Conservation (phyloP, 2,113 vertebrate genomes). For the Panurus biarmicus region DNA sequence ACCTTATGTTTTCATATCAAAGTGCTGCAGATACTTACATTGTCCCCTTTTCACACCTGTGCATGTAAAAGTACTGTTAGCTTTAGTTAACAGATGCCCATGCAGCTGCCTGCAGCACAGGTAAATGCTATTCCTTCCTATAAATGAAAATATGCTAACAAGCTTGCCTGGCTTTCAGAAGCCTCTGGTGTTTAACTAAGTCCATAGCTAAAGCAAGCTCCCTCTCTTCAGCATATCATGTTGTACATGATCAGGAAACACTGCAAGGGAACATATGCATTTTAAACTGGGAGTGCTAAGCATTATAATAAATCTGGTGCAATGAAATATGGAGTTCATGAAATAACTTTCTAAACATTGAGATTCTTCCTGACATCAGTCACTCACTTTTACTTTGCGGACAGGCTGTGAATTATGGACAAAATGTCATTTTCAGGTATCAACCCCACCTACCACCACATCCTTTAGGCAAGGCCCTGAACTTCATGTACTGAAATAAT, state of each 20-base stretch:
- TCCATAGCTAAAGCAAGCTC: neutral
- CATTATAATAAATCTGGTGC: neutral
- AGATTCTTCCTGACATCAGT: neutral
- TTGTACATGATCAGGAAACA: neutral
- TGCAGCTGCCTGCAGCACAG: neutral
- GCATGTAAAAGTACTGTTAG: neutral
- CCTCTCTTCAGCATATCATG: neutral
- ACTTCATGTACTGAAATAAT: neutral
- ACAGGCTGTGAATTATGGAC: fast-evolving
- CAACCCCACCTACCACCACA: neutral
- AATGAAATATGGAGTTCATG: neutral
- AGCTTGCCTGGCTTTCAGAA: neutral
- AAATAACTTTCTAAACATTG: neutral
- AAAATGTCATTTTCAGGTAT: fast-evolving
- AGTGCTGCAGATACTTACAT: neutral
- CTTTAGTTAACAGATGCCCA: neutral
- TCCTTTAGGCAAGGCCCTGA: neutral
- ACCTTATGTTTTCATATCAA: neutral
- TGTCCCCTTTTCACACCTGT: neutral
- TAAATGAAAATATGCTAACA: neutral
- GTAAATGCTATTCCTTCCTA: neutral
- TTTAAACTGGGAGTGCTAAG: neutral
- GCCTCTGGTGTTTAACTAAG: neutral
- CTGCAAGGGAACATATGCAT: neutral
- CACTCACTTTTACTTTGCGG: neutral